Percentiles rank a stretch among this genome's conserved stretches.
Conservation (phyloP, 2,113 vertebrate genomes). For the Danionella cerebrum region DNA sequence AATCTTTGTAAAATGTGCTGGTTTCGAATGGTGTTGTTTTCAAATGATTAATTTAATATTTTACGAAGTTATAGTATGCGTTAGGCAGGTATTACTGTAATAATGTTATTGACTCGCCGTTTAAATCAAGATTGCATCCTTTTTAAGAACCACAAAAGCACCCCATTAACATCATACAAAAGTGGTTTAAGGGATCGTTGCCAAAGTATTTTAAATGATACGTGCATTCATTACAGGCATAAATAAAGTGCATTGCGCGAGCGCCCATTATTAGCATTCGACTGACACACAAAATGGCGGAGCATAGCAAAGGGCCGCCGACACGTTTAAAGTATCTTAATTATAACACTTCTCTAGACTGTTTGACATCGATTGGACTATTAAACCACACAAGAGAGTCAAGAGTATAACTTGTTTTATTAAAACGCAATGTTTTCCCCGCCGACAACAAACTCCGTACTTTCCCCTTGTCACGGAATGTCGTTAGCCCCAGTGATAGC, state of each 20-base stretch:
- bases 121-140: conserved; percentile 22
- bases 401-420: conserved; percentile 48
- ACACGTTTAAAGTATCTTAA: conserved; percentile 73
- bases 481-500: conserved; percentile 44
- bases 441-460: conserved; percentile 59
- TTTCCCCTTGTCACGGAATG: conserved; percentile 78
- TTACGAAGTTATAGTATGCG: conserved; percentile 44
- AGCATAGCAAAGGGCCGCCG: conserved; percentile 72
- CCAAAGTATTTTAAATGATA: conserved; percentile 40
- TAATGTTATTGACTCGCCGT: conserved; percentile 58
- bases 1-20: neutral
- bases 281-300: conserved; percentile 75
- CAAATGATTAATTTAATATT: conserved; percentile 38
- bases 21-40: conserved; percentile 45
- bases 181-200: conserved; percentile 15
- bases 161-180: neutral
- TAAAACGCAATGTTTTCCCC: conserved; percentile 57
- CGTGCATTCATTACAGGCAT: conserved; percentile 57
- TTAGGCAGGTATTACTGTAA: conserved; percentile 25
- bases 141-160: neutral
- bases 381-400: conserved; percentile 34
- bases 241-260: conserved; percentile 72
- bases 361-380: conserved; percentile 46
- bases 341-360: conserved; percentile 59
- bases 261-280: conserved; percentile 79